A percentile compares a stretch with the other conserved stretches of the same genome.
phyloP scores from a whole-genome alignment of 2,113 vertebrate species.

The Muntiacus reevesi region DNA sequence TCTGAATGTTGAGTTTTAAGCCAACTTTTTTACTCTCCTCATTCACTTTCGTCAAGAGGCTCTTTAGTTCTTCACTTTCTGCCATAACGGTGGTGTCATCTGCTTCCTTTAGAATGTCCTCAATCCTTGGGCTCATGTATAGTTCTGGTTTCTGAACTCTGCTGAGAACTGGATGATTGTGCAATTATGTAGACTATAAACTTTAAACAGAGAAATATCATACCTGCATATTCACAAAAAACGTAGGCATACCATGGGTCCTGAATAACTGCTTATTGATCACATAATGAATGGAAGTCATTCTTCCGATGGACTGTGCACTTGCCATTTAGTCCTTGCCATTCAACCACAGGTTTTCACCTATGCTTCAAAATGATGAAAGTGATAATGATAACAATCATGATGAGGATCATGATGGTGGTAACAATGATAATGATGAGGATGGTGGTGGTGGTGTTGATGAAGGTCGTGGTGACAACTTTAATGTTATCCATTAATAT shows the following conservation, averaged over 20 bases:
- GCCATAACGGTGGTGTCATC: not conserved
- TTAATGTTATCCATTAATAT: not conserved
- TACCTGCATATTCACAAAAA: not conserved
- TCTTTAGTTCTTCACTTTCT: not conserved
- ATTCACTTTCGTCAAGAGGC: not conserved
- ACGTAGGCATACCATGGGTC: not conserved
- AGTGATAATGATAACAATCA: not conserved
- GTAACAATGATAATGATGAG: not conserved
- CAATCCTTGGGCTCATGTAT: fast-evolving
- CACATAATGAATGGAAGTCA: not conserved
- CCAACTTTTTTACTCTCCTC: not conserved
- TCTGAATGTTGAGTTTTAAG: not conserved
- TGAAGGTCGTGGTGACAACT: not conserved
- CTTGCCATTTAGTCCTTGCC: not conserved
- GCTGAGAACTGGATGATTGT: not conserved
- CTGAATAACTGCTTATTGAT: not conserved
- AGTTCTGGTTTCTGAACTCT: not conserved
- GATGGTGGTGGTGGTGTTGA: not conserved
- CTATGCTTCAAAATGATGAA: not conserved
- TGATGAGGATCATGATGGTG: not conserved
- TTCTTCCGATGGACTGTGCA: not conserved
- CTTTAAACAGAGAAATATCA: not conserved
- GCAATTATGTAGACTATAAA: not conserved
- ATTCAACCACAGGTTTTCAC: not conserved
- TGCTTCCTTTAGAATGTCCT: not conserved